These are phyloP conservation scores for Pampusana beccarii DNA, from an alignment of 2,113 vertebrate genomes.

Conservation along the genomic window DNA sequence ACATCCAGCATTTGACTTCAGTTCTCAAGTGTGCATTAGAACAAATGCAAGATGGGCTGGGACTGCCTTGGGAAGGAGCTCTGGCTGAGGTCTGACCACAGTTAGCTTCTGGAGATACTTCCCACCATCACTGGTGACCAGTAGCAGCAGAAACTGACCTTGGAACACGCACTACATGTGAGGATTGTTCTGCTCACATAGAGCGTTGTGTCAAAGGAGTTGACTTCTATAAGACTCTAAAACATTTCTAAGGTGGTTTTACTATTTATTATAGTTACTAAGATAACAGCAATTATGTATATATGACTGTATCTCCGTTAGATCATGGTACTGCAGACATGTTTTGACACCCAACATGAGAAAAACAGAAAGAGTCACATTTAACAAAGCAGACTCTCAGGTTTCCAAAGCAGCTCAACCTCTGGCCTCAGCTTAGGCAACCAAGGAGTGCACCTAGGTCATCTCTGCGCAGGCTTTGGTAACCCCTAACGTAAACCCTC, in stretches of 20 bases:
- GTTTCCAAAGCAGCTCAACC: background rate
- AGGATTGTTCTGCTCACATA: background rate
- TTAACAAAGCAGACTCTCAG: background rate
- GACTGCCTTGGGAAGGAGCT: background rate
- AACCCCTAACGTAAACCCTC: background rate
- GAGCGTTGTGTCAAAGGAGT: background rate
- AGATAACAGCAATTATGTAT: background rate
- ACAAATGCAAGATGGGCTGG: background rate
- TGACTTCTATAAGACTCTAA: background rate
- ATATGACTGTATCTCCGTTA: background rate
- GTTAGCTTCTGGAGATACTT: background rate
- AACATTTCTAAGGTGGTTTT: background rate
- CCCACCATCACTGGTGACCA: background rate
- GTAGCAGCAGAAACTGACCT: background rate
- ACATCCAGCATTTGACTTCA: background rate
- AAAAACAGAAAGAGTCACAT: background rate
- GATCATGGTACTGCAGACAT: too few species aligned
- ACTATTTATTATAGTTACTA: background rate
- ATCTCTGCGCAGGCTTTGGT: background rate
- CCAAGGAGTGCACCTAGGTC: background rate
- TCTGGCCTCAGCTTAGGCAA: background rate
- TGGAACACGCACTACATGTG: accelerated
- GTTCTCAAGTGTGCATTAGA: background rate
- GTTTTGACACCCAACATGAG: background rate
- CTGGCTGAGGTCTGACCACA: background rate